Conservation (phyloP, 2,797 vertebrate species). For the Eptatretus atami region DNA sequence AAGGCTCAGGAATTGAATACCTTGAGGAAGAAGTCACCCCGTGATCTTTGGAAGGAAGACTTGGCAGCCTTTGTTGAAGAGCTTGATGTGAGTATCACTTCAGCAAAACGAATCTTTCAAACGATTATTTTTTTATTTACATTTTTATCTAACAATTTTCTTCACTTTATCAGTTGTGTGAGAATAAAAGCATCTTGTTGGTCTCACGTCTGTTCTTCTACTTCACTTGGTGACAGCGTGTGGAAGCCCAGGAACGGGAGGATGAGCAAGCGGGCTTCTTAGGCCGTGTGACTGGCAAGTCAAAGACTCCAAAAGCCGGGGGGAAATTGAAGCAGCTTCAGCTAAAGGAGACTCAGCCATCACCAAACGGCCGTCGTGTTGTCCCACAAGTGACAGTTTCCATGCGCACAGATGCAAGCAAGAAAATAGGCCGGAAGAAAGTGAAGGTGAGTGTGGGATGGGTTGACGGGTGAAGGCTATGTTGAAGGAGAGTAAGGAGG, state of each 20-base stretch:
- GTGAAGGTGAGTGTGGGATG: constrained; percentile 18
- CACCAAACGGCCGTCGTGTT: constrained; percentile 39
- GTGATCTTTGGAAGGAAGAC: constrained; percentile 57
- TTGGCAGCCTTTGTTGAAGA: constrained; percentile 47
- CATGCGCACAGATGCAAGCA: constrained; percentile 62
- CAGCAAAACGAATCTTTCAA: too few species aligned
- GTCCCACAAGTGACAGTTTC: constrained; percentile 40
- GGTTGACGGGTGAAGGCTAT: too few species aligned
- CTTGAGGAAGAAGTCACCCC: constrained; percentile 28
- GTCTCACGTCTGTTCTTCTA: background rate
- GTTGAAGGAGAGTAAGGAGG: too few species aligned
- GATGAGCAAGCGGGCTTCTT: constrained; percentile 12
- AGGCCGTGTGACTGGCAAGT: constrained; percentile 21
- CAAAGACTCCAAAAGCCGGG: constrained; percentile 18
- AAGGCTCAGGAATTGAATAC: constrained; percentile 31
- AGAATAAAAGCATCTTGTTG: too few species aligned
- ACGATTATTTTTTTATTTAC: too few species aligned
- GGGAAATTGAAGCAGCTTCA: constrained; percentile 19
- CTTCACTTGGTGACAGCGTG: constrained; percentile 15
- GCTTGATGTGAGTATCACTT: constrained; percentile 23
- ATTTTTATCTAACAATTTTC: too few species aligned
- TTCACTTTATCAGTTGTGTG: too few species aligned
- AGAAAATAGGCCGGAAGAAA: constrained; percentile 25
- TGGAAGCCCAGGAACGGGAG: constrained; percentile 38
- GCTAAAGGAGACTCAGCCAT: constrained; percentile 37